phyloP scores from a whole-genome alignment of 2,113 vertebrate genomes.

The Leptobrachium ailaonicum region DNA sequence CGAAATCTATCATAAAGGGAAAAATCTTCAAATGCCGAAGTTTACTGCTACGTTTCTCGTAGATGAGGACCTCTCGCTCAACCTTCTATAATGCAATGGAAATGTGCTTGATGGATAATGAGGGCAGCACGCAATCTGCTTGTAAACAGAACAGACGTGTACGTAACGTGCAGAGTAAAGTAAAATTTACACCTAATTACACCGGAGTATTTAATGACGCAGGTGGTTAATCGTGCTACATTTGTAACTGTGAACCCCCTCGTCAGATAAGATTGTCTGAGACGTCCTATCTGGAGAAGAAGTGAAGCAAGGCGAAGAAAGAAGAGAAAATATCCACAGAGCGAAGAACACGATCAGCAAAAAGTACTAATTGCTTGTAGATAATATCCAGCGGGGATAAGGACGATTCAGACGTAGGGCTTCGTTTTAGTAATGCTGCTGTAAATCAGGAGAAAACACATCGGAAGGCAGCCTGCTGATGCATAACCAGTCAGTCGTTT shows the following conservation, averaged over 20 bases:
- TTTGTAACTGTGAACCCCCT: not conserved
- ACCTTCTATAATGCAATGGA: constrained; percentile 7
- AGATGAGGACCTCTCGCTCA: not conserved
- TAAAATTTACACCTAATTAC: not conserved
- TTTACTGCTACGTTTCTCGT: not conserved
- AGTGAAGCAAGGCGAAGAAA: not conserved
- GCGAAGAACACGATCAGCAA: not conserved
- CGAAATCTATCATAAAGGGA: not conserved
- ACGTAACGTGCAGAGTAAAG: not conserved
- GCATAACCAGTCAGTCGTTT: not conserved
- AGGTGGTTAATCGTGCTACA: not conserved
- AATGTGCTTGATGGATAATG: not conserved
- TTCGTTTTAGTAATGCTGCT: not conserved
- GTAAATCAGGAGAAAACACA: not conserved
- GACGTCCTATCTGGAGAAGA: not conserved
- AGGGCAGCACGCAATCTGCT: not conserved
- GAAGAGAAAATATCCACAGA: not conserved
- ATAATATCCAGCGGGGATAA: constrained; percentile 6
- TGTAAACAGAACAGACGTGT: not conserved
- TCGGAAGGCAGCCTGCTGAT: not conserved
- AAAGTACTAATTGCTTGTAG: constrained; percentile 9
- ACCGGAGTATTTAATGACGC: not conserved
- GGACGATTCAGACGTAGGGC: not conserved
- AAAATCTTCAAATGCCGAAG: not conserved
- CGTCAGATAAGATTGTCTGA: not conserved